These are phyloP conservation scores for Zygothrica quintamaculata DNA, from an alignment of 2,888 invertebrate species.

Conservation along the genomic window DNA sequence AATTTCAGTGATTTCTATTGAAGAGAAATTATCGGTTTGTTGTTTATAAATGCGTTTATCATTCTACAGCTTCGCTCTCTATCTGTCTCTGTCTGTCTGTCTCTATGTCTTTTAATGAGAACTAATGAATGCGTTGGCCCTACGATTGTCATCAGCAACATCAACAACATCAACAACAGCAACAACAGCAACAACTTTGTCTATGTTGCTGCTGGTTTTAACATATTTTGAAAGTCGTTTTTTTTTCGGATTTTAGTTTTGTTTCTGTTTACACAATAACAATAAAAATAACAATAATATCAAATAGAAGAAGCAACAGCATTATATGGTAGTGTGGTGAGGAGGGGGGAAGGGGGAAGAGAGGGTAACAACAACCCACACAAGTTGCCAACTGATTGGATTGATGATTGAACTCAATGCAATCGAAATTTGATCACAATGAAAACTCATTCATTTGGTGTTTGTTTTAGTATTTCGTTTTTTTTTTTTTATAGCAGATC, in stretches of 20 bases:
- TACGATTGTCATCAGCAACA: conserved; percentile 8
- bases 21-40: conserved; percentile 73
- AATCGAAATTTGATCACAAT: conserved; percentile 10
- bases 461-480: too few species aligned
- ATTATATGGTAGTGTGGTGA: too few species aligned
- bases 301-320: conserved; percentile 22
- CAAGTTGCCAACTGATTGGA: conserved; percentile 19
- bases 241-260: conserved; percentile 13
- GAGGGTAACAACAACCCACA: conserved; percentile 44
- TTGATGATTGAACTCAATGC: conserved; percentile 13
- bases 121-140: conserved; percentile 58
- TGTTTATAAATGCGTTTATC: conserved; percentile 70
- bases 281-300: conserved; percentile 47
- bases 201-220: conserved; percentile 47
- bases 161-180: conserved; percentile 5
- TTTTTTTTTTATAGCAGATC: too few species aligned
- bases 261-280: conserved; percentile 42
- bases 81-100: conserved; percentile 13
- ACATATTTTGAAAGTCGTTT: conserved; percentile 31
- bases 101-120: conserved; percentile 51
- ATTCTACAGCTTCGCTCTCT: conserved; percentile 25
- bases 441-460: too few species aligned
- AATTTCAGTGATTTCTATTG: conserved; percentile 58
- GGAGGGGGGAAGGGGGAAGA: too few species aligned
- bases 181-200: not conserved